These are phyloP conservation scores for Armadillidium nasatum DNA, from an alignment of 1,140 invertebrate genomes.

Conservation along the genomic window DNA sequence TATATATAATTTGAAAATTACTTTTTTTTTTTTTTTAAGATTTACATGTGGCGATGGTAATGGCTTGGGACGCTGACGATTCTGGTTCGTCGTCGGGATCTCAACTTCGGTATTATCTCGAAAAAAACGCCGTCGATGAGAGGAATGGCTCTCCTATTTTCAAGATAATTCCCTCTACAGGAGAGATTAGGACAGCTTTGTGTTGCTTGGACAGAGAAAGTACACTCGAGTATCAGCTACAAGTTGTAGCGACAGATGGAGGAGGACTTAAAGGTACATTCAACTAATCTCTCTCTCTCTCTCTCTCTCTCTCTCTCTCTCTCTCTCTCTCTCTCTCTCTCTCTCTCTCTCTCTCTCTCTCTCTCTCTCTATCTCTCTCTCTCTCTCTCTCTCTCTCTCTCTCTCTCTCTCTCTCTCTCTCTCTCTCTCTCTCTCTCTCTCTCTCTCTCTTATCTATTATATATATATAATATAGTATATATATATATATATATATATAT, in stretches of 20 bases:
- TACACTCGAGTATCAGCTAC: slow-evolving; percentile 26
- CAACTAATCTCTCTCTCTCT: no score
- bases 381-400: no score
- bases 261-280: slow-evolving; percentile 46
- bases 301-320: no score
- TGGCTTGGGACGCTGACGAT: slow-evolving; percentile 38
- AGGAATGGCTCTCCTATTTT: slow-evolving; percentile 49
- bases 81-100: slow-evolving; percentile 28
- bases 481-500: no score
- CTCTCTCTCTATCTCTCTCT: no score
- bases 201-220: slow-evolving; percentile 32
- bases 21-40: not conserved
- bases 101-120: slow-evolving; percentile 31
- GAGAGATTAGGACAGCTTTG: slow-evolving; percentile 43
- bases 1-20: not conserved
- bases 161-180: slow-evolving; percentile 50
- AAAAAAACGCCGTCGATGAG: slow-evolving; percentile 48
- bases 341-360: not conserved
- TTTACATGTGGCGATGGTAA: slow-evolving; percentile 26
- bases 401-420: no score
- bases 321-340: not conserved
- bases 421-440: no score
- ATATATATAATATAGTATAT: no score
- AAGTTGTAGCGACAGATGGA: slow-evolving; percentile 47
- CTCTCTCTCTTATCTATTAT: no score